A percentile compares a stretch with the other conserved stretches of the same genome.
Conservation (phyloP, 2,797 vertebrate genomes). For the Psittacula derbiana region DNA sequence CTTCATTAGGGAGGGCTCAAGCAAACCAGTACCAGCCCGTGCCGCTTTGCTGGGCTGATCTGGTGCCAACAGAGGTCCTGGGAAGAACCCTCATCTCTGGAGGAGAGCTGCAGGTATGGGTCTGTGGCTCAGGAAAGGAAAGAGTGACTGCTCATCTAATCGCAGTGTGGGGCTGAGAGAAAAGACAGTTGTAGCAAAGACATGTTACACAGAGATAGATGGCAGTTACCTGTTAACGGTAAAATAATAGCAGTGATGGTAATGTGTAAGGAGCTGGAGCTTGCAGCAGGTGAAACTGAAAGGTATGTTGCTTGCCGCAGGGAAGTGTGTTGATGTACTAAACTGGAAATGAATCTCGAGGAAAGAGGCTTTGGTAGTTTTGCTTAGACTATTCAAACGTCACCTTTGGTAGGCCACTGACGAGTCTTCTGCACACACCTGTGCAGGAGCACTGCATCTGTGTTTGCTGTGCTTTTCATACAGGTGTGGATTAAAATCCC, state of each 20-base stretch:
- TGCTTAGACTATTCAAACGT: not conserved
- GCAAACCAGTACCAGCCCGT: accelerated
- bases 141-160: not conserved
- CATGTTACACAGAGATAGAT: not conserved
- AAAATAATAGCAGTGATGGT: not conserved
- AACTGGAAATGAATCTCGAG: not conserved
- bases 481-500: not conserved
- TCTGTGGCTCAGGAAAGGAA: not conserved
- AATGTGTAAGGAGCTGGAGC: not conserved
- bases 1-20: not conserved
- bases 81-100: not conserved
- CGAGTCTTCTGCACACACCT: not conserved
- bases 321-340: not conserved
- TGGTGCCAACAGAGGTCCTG: not conserved
- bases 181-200: not conserved
- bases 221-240: not conserved
- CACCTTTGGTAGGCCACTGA: not conserved
- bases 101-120: no score
- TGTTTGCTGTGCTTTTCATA: not conserved
- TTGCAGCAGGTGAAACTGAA: not conserved
- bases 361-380: not conserved
- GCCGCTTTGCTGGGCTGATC: not conserved
- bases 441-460: not conserved
- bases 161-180: accelerated
- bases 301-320: not conserved